These are phyloP conservation scores for Allophyes oxyacanthae DNA, from an alignment of 2,888 invertebrate species.

Conservation along the genomic window DNA sequence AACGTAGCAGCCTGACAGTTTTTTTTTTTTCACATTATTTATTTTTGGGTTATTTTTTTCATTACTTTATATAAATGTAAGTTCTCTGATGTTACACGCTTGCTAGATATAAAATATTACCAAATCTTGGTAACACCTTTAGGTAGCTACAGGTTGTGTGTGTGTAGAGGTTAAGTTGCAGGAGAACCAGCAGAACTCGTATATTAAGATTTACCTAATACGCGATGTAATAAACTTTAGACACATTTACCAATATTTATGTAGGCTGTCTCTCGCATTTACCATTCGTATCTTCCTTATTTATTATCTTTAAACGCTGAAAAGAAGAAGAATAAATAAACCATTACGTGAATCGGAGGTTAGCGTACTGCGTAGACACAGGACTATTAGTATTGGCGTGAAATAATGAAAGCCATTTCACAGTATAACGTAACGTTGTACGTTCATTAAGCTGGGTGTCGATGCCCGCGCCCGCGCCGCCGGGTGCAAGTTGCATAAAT, in stretches of 20 bases:
- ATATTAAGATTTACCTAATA: no score
- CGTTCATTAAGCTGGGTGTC: conserved; percentile 85
- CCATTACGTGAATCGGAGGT: conserved; percentile 56
- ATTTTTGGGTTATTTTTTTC: no score
- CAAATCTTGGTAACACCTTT: no score
- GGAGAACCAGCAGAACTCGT: no score
- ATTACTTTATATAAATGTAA: no score
- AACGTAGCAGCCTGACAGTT: background rate
- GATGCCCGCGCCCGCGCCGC: conserved; percentile 73
- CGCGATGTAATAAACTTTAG: no score
- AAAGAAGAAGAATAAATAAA: conserved; percentile 49
- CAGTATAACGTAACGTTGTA: conserved; percentile 82
- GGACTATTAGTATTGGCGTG: conserved; percentile 81
- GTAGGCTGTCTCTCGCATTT: conserved; percentile 27
- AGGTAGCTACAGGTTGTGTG: no score
- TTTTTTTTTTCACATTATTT: no score
- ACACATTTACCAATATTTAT: conserved; percentile 27
- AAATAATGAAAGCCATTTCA: conserved; percentile 84
- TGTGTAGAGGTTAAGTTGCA: no score
- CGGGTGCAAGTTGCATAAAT: conserved; percentile 85
- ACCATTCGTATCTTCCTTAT: conserved; percentile 39
- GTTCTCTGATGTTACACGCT: no score
- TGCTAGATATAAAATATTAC: no score
- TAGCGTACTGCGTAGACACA: conserved; percentile 66
- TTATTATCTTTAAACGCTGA: conserved; percentile 26